Evolutionary conservation across 2,888 invertebrate genomes (phyloP).

Genomic region (Drosophila ustulata): DNA sequence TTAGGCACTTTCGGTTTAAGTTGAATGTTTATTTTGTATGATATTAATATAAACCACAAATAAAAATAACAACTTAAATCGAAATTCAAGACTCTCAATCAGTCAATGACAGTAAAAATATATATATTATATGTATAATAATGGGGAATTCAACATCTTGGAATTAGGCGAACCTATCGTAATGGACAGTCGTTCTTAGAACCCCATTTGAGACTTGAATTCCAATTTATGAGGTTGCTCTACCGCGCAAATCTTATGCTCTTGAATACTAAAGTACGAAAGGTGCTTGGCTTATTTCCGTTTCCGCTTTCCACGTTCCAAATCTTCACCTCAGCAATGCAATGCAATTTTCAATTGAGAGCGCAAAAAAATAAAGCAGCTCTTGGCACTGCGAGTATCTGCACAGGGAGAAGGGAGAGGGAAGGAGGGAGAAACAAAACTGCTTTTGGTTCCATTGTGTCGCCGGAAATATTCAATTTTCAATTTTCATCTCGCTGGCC

Average conservation of each 20-base stretch:
- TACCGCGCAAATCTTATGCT: constrained; percentile 19
- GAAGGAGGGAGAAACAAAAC: constrained; percentile 5
- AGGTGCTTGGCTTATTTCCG: constrained; percentile 77
- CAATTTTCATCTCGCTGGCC: constrained; percentile 75
- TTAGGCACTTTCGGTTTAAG: no score
- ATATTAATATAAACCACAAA: no score
- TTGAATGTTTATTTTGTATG: no score
- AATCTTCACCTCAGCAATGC: constrained; percentile 40
- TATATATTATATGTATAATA: no score
- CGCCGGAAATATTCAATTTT: constrained; percentile 82
- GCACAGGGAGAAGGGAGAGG: no score
- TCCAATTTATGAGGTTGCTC: constrained; percentile 20
- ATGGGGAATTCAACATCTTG: no score
- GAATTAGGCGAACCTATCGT: no score
- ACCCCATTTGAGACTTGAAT: constrained; percentile 24
- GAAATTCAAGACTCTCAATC: no score
- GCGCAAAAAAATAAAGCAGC: constrained; percentile 26
- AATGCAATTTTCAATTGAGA: constrained; percentile 54
- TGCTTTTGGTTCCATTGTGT: constrained; percentile 63
- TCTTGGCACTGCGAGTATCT: neutral
- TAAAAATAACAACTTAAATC: no score
- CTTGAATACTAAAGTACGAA: constrained; percentile 37
- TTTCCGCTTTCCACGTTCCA: constrained; percentile 48
- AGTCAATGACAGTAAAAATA: no score
- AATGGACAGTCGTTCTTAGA: constrained; percentile 4